phyloP scores from a whole-genome alignment of 2,888 invertebrate genomes.

The Volucella inflata region DNA sequence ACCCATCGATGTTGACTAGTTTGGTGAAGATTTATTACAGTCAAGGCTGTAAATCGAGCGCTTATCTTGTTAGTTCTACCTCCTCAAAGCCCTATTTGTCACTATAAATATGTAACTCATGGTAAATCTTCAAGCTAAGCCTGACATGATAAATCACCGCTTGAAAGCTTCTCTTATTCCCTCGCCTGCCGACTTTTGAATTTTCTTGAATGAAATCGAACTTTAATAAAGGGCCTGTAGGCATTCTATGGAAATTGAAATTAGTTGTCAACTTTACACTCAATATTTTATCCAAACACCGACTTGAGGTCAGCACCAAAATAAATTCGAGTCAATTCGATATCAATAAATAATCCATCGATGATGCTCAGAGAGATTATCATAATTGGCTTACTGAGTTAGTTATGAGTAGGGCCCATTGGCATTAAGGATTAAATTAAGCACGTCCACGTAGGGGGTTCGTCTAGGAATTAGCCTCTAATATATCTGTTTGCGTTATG shows the following conservation, averaged over 20 bases:
- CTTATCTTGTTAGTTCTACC: too few species aligned
- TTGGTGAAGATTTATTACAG: too few species aligned
- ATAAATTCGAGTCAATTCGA: not conserved
- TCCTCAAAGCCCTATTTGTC: not conserved
- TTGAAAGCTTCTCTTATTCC: not conserved
- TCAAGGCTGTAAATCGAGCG: too few species aligned
- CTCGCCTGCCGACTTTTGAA: not conserved
- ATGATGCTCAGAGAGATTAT: not conserved
- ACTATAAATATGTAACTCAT: not conserved
- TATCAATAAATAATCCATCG: constrained; percentile 2
- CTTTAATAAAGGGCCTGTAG: constrained; percentile 14
- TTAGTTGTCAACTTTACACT: constrained; percentile 12
- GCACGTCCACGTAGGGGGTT: not conserved
- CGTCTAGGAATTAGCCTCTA: not conserved
- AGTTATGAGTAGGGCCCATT: not conserved
- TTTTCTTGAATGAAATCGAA: constrained; percentile 18
- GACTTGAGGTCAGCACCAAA: not conserved
- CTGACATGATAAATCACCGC: not conserved
- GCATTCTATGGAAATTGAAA: constrained; percentile 6
- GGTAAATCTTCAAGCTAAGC: not conserved
- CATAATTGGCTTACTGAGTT: constrained; percentile 22
- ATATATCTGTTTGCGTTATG: not conserved
- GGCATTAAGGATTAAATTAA: not conserved
- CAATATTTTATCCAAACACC: constrained; percentile 11
- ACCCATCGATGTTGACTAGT: too few species aligned